Conservation (phyloP, 2,888 invertebrate genomes). For the Lasioglossum vierecki region DNA sequence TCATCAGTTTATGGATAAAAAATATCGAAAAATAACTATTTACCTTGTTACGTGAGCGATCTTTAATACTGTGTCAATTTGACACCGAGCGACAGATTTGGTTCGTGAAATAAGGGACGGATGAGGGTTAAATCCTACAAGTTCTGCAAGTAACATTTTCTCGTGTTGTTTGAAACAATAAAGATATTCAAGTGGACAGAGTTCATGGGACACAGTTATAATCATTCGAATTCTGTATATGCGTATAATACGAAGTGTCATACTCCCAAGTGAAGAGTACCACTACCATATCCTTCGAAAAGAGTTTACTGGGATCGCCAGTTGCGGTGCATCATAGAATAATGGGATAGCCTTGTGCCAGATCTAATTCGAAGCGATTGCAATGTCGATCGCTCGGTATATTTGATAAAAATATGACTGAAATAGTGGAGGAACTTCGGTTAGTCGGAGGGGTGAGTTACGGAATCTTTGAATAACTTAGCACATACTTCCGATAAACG, state of each 20-base stretch:
- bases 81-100: too few relatives aligned
- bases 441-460: constrained; percentile 25
- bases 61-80: too few relatives aligned
- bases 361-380: background rate
- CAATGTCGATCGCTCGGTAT: background rate
- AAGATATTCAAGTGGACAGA: too few relatives aligned
- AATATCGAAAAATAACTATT: too few relatives aligned
- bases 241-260: background rate
- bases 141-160: too few relatives aligned
- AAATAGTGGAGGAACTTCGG: background rate
- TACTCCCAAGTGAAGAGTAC: background rate
- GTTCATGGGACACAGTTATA: too few relatives aligned
- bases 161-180: too few relatives aligned
- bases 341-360: background rate
- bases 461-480: constrained; percentile 55
- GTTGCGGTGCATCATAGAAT: background rate
- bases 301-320: background rate
- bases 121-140: too few relatives aligned
- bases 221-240: too few relatives aligned
- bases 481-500: constrained; percentile 94
- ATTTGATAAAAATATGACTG: background rate
- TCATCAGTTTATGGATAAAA: too few relatives aligned
- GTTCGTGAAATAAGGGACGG: too few relatives aligned
- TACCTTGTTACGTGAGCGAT: too few relatives aligned
- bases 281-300: background rate